Percentiles rank a stretch among this genome's conserved stretches.
phyloP scores from a whole-genome alignment of 2,797 vertebrate genomes.

The Anguilla pacifica region DNA sequence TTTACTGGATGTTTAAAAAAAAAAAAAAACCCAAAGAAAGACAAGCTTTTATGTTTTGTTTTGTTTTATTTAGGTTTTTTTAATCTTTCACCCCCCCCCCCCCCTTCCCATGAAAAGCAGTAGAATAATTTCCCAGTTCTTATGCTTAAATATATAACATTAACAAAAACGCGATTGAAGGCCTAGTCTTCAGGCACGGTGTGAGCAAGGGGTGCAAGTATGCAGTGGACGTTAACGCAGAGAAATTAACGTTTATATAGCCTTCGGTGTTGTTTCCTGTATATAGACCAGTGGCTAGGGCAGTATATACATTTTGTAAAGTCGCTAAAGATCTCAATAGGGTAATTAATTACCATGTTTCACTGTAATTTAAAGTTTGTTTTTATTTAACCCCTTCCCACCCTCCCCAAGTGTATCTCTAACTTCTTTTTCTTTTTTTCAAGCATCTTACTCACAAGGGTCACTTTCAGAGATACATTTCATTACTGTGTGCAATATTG shows the following conservation, averaged over 20 bases:
- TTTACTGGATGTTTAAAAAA: slow-evolving; percentile 56
- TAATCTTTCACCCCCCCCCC: neutral
- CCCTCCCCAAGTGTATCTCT: neutral
- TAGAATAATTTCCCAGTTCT: slow-evolving; percentile 32
- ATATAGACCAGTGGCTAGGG: slow-evolving; percentile 18
- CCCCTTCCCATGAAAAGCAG: slow-evolving; percentile 34
- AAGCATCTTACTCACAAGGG: slow-evolving; percentile 12
- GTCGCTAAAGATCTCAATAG: slow-evolving; percentile 10
- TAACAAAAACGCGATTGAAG: slow-evolving; percentile 51
- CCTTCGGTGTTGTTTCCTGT: slow-evolving; percentile 22
- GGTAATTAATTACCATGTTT: neutral
- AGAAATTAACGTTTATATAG: neutral
- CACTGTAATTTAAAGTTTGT: neutral
- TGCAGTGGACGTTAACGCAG: neutral
- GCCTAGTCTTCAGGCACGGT: neutral
- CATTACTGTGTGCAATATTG: slow-evolving; percentile 78
- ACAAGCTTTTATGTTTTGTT: slow-evolving; percentile 10
- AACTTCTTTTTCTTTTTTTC: neutral
- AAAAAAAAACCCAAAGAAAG: slow-evolving; percentile 54
- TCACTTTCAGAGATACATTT: slow-evolving; percentile 56
- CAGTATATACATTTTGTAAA: slow-evolving; percentile 20
- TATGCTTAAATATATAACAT: slow-evolving; percentile 43
- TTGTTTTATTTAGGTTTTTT: neutral
- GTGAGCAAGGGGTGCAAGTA: neutral
- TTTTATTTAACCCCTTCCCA: neutral